Percentiles rank a stretch among this genome's conserved stretches.
phyloP scores from a whole-genome alignment of 1,140 invertebrate genomes.

The Physella acuta region DNA sequence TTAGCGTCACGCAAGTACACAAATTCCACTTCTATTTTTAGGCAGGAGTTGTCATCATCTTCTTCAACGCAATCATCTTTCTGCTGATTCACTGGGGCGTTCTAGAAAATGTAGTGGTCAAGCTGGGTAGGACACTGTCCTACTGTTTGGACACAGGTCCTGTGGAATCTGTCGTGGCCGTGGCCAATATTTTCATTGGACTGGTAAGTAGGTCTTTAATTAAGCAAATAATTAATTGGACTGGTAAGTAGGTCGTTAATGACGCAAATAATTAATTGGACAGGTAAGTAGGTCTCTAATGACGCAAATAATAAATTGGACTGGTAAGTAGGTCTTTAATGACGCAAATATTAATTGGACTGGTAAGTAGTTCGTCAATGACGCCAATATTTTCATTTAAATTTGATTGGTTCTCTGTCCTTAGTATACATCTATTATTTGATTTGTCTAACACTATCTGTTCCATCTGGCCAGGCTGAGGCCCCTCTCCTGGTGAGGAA shows the following conservation, averaged over 20 bases:
- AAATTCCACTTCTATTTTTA: neutral
- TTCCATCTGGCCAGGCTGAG: conserved; percentile 41
- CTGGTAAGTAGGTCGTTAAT: no score
- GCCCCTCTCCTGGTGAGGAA: conserved; percentile 51
- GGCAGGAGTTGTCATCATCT: conserved; percentile 5
- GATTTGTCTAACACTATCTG: neutral
- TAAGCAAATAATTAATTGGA: no score
- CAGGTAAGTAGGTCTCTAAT: no score
- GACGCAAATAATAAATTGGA: no score
- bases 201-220: conserved; percentile 17
- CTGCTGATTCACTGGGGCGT: conserved; percentile 18
- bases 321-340: no score
- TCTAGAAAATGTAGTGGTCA: conserved; percentile 12
- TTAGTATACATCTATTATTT: neutral
- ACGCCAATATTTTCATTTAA: neutral
- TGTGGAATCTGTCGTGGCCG: conserved; percentile 17
- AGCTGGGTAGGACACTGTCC: neutral
- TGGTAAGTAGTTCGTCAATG: neutral
- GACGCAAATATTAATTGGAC: neutral
- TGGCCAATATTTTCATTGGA: conserved; percentile 24
- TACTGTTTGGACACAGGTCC: conserved; percentile 15
- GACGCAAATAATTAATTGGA: no score
- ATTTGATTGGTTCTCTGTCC: neutral
- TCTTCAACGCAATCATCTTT: conserved; percentile 22
- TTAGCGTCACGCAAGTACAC: no score